Evolutionary conservation across 2,888 invertebrate species (phyloP).

Genomic region (Cordilura impudica): DNA sequence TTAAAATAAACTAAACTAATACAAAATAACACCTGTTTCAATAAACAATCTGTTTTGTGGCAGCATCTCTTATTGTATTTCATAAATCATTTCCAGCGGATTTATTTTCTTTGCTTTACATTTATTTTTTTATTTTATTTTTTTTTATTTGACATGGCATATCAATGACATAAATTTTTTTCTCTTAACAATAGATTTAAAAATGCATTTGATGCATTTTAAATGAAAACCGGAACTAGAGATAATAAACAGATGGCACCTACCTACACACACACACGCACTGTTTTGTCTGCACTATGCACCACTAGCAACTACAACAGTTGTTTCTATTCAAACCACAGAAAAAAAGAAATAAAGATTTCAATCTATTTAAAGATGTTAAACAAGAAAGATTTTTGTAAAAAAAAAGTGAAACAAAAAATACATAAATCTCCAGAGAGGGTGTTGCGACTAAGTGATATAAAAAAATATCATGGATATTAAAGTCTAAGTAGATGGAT

Average conservation of each 20-base stretch:
- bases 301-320: constrained; percentile 31
- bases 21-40: constrained; percentile 39
- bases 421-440: constrained; percentile 16
- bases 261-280: constrained; percentile 20
- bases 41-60: constrained; percentile 24
- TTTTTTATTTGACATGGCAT: constrained; percentile 16
- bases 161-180: constrained; percentile 57
- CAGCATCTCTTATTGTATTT: constrained; percentile 9
- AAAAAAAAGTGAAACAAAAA: not conserved
- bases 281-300: not conserved
- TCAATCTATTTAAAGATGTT: constrained; percentile 56
- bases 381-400: constrained; percentile 23
- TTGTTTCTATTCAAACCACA: constrained; percentile 48
- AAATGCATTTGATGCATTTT: constrained; percentile 47
- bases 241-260: constrained; percentile 58
- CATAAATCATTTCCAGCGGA: constrained; percentile 44
- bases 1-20: too few species aligned
- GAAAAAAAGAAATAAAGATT: constrained; percentile 22
- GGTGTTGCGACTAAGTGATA: constrained; percentile 43
- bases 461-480: not conserved
- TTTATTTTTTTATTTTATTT: not conserved
- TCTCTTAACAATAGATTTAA: constrained; percentile 22
- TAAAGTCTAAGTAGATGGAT: not conserved
- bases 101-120: not conserved
- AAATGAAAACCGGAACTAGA: constrained; percentile 58